Evolutionary conservation across 2,888 invertebrate genomes (phyloP).

Genomic region (Morpho helenor): DNA sequence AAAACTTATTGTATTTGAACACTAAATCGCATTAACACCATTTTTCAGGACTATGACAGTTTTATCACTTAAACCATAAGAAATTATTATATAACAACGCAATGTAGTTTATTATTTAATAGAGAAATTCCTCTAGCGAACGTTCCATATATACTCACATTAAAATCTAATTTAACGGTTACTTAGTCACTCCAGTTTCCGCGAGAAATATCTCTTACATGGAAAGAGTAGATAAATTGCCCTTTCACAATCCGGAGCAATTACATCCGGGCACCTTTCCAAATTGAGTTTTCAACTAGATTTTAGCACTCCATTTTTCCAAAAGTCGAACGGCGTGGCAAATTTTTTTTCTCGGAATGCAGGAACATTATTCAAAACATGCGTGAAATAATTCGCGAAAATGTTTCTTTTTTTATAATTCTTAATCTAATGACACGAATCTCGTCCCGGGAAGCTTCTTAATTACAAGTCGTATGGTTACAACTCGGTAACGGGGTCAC

Average conservation of each 20-base stretch:
- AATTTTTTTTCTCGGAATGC: constrained; percentile 34
- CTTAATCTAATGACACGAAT: constrained; percentile 45
- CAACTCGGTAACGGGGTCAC: constrained; percentile 44
- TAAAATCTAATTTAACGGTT: constrained; percentile 2
- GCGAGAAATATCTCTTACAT: constrained; percentile 17
- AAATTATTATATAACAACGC: too few relatives aligned
- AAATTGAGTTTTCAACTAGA: constrained; percentile 25
- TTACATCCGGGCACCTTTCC: constrained; percentile 22
- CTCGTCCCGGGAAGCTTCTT: constrained; percentile 43
- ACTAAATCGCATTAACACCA: too few relatives aligned
- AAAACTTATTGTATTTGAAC: too few relatives aligned
- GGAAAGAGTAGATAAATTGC: constrained; percentile 23
- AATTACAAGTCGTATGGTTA: constrained; percentile 47
- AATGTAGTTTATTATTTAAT: too few relatives aligned
- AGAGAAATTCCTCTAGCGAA: background rate
- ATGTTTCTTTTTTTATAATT: constrained; percentile 35
- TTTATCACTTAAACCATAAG: too few relatives aligned
- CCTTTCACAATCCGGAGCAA: constrained; percentile 24
- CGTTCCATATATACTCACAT: background rate
- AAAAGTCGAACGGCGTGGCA: constrained; percentile 10
- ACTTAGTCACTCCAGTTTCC: constrained; percentile 10
- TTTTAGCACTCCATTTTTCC: constrained; percentile 22
- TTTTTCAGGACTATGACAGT: too few relatives aligned
- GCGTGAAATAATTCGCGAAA: constrained; percentile 35
- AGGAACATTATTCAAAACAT: constrained; percentile 43